phyloP scores from a whole-genome alignment of 2,888 invertebrate species.

The Orthosia incerta region DNA sequence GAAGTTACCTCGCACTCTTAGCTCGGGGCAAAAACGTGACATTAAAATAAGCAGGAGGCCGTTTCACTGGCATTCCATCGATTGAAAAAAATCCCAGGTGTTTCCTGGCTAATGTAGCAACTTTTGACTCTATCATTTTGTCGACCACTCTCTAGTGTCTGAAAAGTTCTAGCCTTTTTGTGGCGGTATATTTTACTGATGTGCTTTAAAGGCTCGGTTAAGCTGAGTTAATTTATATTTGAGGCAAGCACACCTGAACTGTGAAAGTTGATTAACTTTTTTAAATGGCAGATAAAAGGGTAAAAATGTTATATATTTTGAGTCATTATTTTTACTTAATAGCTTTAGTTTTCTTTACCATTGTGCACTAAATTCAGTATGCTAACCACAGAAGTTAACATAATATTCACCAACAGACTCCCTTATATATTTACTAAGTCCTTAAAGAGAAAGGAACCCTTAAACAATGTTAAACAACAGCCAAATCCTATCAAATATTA shows the following conservation, averaged over 20 bases:
- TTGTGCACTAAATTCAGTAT: too few species aligned
- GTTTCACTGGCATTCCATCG: slow-evolving; percentile 59
- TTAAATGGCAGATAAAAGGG: background rate
- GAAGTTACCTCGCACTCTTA: slow-evolving; percentile 69
- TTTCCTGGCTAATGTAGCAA: slow-evolving; percentile 27
- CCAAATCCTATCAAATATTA: slow-evolving; percentile 26
- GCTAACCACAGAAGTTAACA: background rate
- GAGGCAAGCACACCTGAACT: background rate
- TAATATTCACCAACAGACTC: background rate
- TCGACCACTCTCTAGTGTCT: slow-evolving; percentile 35
- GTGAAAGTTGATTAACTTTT: slow-evolving; percentile 5
- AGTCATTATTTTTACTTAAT: background rate
- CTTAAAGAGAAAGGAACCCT: slow-evolving; percentile 1
- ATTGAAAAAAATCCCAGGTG: slow-evolving; percentile 60
- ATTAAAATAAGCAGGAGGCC: slow-evolving; percentile 78
- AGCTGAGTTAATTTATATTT: slow-evolving; percentile 32
- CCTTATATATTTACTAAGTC: background rate
- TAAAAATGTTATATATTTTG: background rate
- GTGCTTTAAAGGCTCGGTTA: slow-evolving; percentile 1
- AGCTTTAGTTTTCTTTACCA: too few species aligned
- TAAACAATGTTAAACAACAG: slow-evolving; percentile 24
- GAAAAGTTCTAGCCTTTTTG: slow-evolving; percentile 34
- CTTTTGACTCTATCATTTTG: slow-evolving; percentile 42
- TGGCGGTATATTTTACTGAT: slow-evolving; percentile 37
- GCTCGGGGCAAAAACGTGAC: slow-evolving; percentile 72